These are phyloP conservation scores for Cephus pulcher DNA, from an alignment of 2,888 invertebrate genomes.

Conservation along the genomic window DNA sequence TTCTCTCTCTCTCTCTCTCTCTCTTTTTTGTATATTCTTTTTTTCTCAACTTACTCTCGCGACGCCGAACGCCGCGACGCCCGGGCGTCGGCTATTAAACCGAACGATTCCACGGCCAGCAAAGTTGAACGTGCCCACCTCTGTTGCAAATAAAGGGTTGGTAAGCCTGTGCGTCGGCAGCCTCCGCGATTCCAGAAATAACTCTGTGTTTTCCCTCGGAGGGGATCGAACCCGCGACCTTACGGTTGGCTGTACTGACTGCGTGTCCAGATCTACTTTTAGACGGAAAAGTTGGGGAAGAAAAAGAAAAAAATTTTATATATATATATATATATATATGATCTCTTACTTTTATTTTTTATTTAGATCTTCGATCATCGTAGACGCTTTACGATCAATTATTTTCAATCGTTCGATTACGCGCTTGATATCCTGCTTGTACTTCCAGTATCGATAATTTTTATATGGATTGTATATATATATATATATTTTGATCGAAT, in stretches of 20 bases:
- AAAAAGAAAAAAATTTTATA: not conserved
- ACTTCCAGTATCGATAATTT: too few relatives aligned
- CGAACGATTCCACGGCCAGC: conserved; percentile 16
- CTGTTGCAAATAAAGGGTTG: conserved; percentile 21
- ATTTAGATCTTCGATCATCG: too few relatives aligned
- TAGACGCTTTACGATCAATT: too few relatives aligned
- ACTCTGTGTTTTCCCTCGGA: conserved; percentile 56
- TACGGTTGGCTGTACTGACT: conserved; percentile 26
- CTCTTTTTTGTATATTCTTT: too few relatives aligned
- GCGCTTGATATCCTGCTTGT: too few relatives aligned
- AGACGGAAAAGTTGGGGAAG: not conserved
- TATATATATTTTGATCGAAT: too few relatives aligned
- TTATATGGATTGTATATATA: too few relatives aligned
- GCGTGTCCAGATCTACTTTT: conserved; percentile 7
- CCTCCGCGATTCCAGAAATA: conserved; percentile 56
- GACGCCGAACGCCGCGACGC: conserved; percentile 8
- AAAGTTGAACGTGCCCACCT: conserved; percentile 31
- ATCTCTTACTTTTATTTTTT: too few relatives aligned
- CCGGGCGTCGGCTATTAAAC: conserved; percentile 9
- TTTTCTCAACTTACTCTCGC: too few relatives aligned
- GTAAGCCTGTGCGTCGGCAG: conserved; percentile 30
- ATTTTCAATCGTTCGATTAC: too few relatives aligned
- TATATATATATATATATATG: not conserved
- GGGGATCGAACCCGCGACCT: conserved; percentile 63
- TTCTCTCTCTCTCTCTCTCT: too few relatives aligned